Evolutionary conservation across 2,888 invertebrate genomes (phyloP).

Genomic region (Epirrhoe tristata): DNA sequence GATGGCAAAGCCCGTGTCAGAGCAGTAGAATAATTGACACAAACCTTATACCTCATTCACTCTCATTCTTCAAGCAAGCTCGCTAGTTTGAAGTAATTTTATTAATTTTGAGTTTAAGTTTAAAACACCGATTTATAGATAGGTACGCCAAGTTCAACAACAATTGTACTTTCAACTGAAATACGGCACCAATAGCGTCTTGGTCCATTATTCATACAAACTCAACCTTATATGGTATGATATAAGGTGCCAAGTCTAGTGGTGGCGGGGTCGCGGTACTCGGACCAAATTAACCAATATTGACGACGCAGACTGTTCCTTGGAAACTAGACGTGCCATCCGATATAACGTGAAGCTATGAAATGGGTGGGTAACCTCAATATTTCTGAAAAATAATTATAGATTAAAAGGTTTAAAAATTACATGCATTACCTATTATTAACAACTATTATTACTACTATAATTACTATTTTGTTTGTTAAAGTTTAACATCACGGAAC

Average conservation of each 20-base stretch:
- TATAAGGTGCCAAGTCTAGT: slow-evolving; percentile 15
- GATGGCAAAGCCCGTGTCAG: too few relatives aligned
- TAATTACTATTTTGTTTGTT: too few relatives aligned
- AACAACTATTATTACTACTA: too few relatives aligned
- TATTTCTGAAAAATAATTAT: too few relatives aligned
- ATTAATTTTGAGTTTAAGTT: too few relatives aligned
- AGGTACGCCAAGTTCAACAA: slow-evolving; percentile 1
- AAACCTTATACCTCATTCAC: too few relatives aligned
- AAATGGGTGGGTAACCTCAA: slow-evolving; percentile 20
- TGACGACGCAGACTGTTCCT: slow-evolving; percentile 64
- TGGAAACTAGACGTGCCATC: slow-evolving; percentile 52
- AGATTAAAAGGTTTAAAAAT: too few relatives aligned
- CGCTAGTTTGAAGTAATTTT: not conserved
- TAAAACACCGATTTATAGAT: not conserved
- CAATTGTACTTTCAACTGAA: slow-evolving; percentile 12
- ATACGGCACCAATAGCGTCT: slow-evolving; percentile 12
- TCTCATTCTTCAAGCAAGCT: too few relatives aligned
- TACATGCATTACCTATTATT: too few relatives aligned
- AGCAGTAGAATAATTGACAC: too few relatives aligned
- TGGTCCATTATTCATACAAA: slow-evolving; percentile 1
- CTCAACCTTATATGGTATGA: slow-evolving; percentile 5
- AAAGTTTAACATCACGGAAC: too few relatives aligned
- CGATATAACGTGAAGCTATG: slow-evolving; percentile 48
- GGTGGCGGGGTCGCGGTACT: slow-evolving; percentile 32
- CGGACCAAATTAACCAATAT: slow-evolving; percentile 72